Conservation (phyloP, 1,140 invertebrate genomes). For the Pseudomyrmex gracilis region DNA sequence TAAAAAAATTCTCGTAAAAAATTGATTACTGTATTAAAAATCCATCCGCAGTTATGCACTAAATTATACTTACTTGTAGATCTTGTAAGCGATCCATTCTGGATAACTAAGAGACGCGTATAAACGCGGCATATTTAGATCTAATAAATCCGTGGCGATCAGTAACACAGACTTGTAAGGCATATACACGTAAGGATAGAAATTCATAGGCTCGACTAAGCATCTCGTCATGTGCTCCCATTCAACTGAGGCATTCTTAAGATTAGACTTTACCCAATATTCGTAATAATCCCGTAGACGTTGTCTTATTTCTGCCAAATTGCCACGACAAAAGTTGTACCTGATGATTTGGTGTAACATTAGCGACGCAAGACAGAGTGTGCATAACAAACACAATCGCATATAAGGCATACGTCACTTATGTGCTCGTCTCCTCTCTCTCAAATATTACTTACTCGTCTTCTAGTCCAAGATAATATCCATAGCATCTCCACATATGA, state of each 20-base stretch:
- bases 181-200: not conserved
- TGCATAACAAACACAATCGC: not conserved
- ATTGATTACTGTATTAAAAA: not conserved
- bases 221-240: slow-evolving; percentile 85
- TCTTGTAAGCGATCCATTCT: slow-evolving; percentile 61
- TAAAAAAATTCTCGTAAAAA: not conserved
- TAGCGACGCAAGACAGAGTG: not conserved
- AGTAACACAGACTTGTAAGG: not conserved
- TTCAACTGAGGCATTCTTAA: slow-evolving; percentile 77
- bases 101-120: slow-evolving; percentile 73
- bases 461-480: slow-evolving; percentile 91
- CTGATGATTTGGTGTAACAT: slow-evolving; percentile 62
- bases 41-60: not conserved
- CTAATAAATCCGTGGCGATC: not conserved
- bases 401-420: not conserved
- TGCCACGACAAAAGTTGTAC: slow-evolving; percentile 87
- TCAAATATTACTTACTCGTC: slow-evolving; percentile 86
- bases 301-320: slow-evolving; percentile 79
- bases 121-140: slow-evolving; percentile 72
- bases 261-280: slow-evolving; percentile 79
- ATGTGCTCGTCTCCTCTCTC: too few species aligned
- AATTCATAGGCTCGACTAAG: slow-evolving; percentile 50
- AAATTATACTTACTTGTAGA: slow-evolving; percentile 11
- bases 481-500: slow-evolving; percentile 93
- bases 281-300: slow-evolving; percentile 81